Evolutionary conservation across 2,113 vertebrate species (phyloP).

Genomic region (Hydropotes inermis): DNA sequence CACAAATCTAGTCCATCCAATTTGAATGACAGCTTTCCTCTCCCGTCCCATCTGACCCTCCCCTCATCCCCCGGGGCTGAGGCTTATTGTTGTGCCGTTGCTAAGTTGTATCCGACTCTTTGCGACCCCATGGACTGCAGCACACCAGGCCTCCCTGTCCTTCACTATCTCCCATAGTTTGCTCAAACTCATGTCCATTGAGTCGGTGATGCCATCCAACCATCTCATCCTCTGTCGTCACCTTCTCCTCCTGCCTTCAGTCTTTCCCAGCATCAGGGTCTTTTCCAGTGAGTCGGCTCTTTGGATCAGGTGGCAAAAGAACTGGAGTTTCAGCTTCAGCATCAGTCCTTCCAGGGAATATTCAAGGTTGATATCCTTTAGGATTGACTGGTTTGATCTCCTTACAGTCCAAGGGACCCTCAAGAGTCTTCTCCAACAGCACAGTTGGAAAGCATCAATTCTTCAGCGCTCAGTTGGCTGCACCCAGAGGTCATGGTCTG

Average conservation of each 20-base stretch:
- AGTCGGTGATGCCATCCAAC: not conserved
- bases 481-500: not conserved
- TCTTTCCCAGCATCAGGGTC: not conserved
- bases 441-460: not conserved
- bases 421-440: not conserved
- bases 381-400: not conserved
- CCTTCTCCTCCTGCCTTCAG: not conserved
- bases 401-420: not conserved
- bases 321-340: not conserved
- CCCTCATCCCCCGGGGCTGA: not conserved
- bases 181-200: not conserved
- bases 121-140: not conserved
- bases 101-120: not conserved
- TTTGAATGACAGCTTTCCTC: not conserved
- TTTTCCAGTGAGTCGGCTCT: not conserved
- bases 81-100: not conserved
- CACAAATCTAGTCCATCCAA: not conserved
- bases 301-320: not conserved
- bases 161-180: not conserved
- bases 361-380: not conserved
- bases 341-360: not conserved
- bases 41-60: accelerated
- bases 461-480: not conserved
- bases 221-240: not conserved
- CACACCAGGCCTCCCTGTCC: not conserved